Percentiles rank a stretch among this genome's conserved stretches.
These are phyloP conservation scores for Glyphotaelius pellucidus DNA, from an alignment of 2,888 invertebrate genomes.

Conservation along the genomic window DNA sequence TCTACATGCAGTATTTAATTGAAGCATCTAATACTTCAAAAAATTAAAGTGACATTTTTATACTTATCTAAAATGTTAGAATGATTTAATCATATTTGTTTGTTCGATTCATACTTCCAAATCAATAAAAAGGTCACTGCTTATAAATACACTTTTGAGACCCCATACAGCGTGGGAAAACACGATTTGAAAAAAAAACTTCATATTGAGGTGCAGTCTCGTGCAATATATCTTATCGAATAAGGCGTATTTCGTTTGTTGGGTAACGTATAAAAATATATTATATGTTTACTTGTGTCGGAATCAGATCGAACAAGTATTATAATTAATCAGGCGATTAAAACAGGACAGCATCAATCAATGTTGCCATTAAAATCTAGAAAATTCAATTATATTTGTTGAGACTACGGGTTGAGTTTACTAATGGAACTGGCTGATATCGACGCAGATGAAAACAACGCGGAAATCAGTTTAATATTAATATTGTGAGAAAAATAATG, in stretches of 20 bases:
- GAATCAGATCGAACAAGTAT: conserved; percentile 46
- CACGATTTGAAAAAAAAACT: conserved; percentile 5
- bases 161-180: conserved; percentile 36
- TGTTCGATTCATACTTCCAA: neutral
- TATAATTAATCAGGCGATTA: conserved; percentile 55
- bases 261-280: neutral
- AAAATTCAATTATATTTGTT: conserved; percentile 27
- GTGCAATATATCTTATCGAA: conserved; percentile 47
- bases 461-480: neutral
- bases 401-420: neutral
- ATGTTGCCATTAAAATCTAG: conserved; percentile 41
- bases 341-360: conserved; percentile 49
- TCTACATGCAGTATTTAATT: too few species aligned
- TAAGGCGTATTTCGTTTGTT: conserved; percentile 30
- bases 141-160: conserved; percentile 32
- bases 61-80: neutral
- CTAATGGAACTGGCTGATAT: conserved; percentile 22
- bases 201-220: conserved; percentile 35
- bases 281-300: conserved; percentile 34
- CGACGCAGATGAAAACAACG: neutral
- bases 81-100: neutral
- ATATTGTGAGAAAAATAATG: neutral
- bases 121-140: conserved; percentile 27
- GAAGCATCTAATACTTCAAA: too few species aligned
- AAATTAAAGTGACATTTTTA: too few species aligned